These are phyloP conservation scores for Triplophysa rosa DNA, from an alignment of 2,113 vertebrate genomes.

Conservation along the genomic window DNA sequence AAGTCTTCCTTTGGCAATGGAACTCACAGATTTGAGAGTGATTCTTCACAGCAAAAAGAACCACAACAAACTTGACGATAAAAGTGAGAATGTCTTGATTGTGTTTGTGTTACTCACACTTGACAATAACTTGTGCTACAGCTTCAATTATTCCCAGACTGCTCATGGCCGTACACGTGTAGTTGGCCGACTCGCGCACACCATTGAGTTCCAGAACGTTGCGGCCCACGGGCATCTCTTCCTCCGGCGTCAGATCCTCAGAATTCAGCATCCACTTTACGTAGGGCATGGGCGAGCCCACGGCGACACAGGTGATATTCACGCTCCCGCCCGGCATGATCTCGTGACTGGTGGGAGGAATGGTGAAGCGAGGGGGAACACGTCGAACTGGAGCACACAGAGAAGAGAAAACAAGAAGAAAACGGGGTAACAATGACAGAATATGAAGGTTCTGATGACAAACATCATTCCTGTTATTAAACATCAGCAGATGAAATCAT, in stretches of 20 bases:
- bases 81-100: too few relatives aligned
- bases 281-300: conserved; percentile 97
- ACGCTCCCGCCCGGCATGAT: conserved; percentile 97
- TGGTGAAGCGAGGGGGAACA: conserved; percentile 95
- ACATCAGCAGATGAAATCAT: background rate
- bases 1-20: too few relatives aligned
- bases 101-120: conserved; percentile 81
- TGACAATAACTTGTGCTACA: conserved; percentile 93
- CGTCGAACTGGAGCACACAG: conserved; percentile 85
- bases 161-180: conserved; percentile 98
- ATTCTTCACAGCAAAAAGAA: too few relatives aligned
- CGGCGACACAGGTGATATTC: conserved; percentile 98
- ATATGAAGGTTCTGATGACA: conserved; percentile 26
- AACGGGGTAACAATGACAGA: conserved; percentile 64
- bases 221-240: conserved; percentile 95
- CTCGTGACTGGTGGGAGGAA: conserved; percentile 91
- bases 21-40: too few relatives aligned
- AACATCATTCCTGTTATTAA: too few relatives aligned
- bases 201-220: conserved; percentile 95
- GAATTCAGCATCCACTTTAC: conserved; percentile 98
- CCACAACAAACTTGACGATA: too few relatives aligned
- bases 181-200: conserved; percentile 95
- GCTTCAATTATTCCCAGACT: conserved; percentile 95
- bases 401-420: conserved; percentile 65
- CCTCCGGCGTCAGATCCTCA: conserved; percentile 93